phyloP scores from a whole-genome alignment of 2,888 invertebrate genomes.

The Anarsia innoxiella region DNA sequence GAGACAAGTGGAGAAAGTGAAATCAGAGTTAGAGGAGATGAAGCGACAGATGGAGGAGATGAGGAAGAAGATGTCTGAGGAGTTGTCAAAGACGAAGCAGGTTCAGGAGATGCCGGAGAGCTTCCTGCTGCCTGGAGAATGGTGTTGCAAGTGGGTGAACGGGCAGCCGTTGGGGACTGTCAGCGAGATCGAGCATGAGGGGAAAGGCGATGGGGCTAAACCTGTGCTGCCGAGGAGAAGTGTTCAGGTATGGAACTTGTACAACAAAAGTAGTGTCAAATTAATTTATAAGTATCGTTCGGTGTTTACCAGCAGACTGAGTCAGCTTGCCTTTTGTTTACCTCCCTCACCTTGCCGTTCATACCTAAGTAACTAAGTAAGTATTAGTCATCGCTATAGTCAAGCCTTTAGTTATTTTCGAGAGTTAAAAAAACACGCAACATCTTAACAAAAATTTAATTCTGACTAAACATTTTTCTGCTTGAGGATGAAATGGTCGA shows the following conservation, averaged over 20 bases:
- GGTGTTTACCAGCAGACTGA: too few species aligned
- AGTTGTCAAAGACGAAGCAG: conserved; percentile 23
- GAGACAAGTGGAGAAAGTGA: conserved; percentile 52
- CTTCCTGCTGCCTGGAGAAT: conserved; percentile 67
- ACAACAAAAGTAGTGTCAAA: too few species aligned
- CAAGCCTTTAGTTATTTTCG: too few species aligned
- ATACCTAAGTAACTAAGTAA: too few species aligned
- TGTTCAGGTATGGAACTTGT: conserved; percentile 65
- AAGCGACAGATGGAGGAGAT: conserved; percentile 56
- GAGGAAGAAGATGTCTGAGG: conserved; percentile 47
- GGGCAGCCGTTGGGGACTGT: conserved; percentile 79
- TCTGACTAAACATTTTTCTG: too few species aligned
- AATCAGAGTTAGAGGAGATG: conserved; percentile 51
- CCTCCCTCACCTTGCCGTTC: too few species aligned
- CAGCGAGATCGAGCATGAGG: conserved; percentile 53
- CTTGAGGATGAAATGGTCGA: too few species aligned
- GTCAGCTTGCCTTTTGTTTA: too few species aligned
- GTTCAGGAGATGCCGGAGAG: conserved; percentile 39
- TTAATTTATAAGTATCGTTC: too few species aligned
- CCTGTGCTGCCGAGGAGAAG: conserved; percentile 55
- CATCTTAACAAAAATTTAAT: too few species aligned
- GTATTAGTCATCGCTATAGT: too few species aligned
- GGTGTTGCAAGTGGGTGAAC: conserved; percentile 82
- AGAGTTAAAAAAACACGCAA: too few species aligned
- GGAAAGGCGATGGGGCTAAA: conserved; percentile 44